phyloP scores from a whole-genome alignment of 2,888 invertebrate genomes.

The Acanthosepion pharaonis region DNA sequence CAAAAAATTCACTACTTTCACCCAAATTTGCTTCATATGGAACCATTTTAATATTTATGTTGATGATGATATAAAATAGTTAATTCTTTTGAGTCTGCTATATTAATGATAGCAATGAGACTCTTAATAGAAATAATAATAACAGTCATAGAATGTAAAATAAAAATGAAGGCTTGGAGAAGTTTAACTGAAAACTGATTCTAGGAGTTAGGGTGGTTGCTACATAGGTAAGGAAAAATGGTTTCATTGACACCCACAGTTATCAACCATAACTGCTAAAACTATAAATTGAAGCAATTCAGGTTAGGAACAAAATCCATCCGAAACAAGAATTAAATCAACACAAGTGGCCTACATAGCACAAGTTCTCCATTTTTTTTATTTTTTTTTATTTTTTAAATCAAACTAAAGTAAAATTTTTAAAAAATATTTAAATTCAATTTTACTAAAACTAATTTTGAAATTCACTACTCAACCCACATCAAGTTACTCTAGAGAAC shows the following conservation, averaged over 20 bases:
- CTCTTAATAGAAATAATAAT: too few relatives aligned
- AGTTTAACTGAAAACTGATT: not conserved
- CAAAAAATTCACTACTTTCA: not conserved
- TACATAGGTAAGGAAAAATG: not conserved
- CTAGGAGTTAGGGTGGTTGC: not conserved
- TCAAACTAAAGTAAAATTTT: not conserved
- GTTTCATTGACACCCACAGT: not conserved
- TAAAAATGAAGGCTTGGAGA: not conserved
- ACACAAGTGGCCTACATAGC: not conserved
- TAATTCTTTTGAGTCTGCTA: too few relatives aligned
- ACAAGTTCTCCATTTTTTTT: not conserved
- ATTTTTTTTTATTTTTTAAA: not conserved
- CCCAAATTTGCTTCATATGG: not conserved
- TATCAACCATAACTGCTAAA: too few relatives aligned
- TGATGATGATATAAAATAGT: too few relatives aligned
- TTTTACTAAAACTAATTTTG: not conserved
- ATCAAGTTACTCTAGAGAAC: not conserved
- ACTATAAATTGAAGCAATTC: too few relatives aligned
- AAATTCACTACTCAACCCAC: not conserved
- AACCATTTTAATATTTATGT: not conserved
- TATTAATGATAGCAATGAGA: too few relatives aligned
- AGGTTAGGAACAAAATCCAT: not conserved
- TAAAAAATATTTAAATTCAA: not conserved
- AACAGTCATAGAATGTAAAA: too few relatives aligned
- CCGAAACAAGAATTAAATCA: not conserved